A percentile compares a stretch with the other conserved stretches of the same genome.
These are phyloP conservation scores for Neolamprologus toae DNA, from an alignment of 2,113 vertebrate species.

Conservation along the genomic window DNA sequence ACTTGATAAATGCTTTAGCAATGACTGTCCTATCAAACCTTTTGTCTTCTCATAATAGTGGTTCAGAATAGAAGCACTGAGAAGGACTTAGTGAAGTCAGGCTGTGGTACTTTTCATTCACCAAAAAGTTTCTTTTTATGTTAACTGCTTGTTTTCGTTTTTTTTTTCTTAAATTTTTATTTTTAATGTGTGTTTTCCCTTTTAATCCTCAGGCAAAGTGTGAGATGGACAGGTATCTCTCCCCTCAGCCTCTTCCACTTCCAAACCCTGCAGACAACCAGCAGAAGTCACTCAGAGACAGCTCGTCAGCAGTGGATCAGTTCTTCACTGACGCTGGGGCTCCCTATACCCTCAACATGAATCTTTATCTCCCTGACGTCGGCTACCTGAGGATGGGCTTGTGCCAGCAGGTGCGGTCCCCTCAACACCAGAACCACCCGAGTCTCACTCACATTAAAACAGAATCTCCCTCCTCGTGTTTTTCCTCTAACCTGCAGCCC, in stretches of 20 bases:
- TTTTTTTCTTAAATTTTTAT: neutral
- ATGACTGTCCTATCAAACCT: constrained; percentile 72
- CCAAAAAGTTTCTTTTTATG: neutral
- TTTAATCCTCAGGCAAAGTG: constrained; percentile 78
- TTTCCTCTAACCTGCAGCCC: constrained; percentile 80
- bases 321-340: constrained; percentile 82
- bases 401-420: constrained; percentile 79
- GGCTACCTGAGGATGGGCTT: constrained; percentile 89
- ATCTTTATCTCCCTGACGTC: constrained; percentile 89
- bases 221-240: constrained; percentile 95
- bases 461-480: constrained; percentile 74
- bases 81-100: neutral
- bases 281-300: constrained; percentile 82
- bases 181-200: neutral
- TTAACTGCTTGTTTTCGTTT: neutral
- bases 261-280: constrained; percentile 5
- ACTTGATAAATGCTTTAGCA: constrained; percentile 85
- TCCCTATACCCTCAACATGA: constrained; percentile 98
- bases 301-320: constrained; percentile 82
- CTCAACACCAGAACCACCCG: constrained; percentile 39
- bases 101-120: neutral
- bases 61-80: neutral
- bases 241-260: constrained; percentile 77
- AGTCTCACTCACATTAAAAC: constrained; percentile 84
- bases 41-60: constrained; percentile 53